Evolutionary conservation across 30 jellyfish, hydroid and myxozoan species (phyloP).

Genomic region (Hydractinia echinata): DNA sequence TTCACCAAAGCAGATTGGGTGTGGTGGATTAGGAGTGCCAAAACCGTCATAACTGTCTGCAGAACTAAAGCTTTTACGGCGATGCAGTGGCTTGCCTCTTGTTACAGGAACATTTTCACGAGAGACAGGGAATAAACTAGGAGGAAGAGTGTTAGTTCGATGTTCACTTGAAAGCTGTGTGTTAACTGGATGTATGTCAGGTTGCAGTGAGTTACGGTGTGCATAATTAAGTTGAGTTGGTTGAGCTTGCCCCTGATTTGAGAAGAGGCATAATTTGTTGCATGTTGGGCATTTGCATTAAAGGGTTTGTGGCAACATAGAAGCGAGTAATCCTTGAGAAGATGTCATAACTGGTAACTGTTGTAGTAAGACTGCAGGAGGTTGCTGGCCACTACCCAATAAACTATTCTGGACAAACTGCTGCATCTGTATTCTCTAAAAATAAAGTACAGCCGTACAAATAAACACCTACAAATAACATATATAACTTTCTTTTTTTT

Average conservation of each 20-base stretch:
- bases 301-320: no score
- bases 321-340: no score
- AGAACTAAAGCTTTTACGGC: constrained; percentile 12
- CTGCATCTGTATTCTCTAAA: background rate
- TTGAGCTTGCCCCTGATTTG: background rate
- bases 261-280: no score
- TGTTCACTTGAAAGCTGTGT: background rate
- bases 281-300: no score
- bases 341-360: background rate
- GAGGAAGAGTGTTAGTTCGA: background rate
- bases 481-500: background rate
- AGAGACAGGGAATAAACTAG: background rate
- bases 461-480: background rate
- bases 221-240: background rate
- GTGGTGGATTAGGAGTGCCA: constrained; percentile 38
- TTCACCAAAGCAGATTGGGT: constrained; percentile 62
- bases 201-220: background rate
- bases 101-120: background rate
- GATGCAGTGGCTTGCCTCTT: background rate
- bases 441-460: background rate
- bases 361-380: background rate
- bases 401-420: background rate
- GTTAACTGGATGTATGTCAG: background rate
- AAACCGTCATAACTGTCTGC: constrained; percentile 16
- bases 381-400: background rate